These are phyloP conservation scores for Schrankia costaestrigalis DNA, from an alignment of 2,888 invertebrate genomes.

Conservation along the genomic window DNA sequence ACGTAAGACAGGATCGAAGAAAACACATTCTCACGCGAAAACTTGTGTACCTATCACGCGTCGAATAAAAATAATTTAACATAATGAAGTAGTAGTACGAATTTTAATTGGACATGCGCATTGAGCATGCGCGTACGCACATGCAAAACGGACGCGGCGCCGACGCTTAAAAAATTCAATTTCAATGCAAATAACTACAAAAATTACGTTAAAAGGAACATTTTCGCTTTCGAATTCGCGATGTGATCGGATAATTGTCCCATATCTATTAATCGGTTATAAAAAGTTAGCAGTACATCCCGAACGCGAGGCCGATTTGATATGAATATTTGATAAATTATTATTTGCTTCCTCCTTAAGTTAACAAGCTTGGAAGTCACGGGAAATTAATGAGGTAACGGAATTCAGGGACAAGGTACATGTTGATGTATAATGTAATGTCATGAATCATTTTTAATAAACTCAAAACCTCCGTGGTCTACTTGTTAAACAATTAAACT, in stretches of 20 bases:
- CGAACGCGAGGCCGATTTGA: slow-evolving; percentile 33
- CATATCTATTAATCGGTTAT: slow-evolving; percentile 48
- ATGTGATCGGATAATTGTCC: slow-evolving; percentile 61
- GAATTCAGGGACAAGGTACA: too few relatives aligned
- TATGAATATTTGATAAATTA: slow-evolving; percentile 51
- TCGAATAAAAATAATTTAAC: slow-evolving; percentile 33
- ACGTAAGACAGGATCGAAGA: slow-evolving; percentile 16
- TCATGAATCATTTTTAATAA: too few relatives aligned
- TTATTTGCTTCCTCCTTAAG: slow-evolving; percentile 28
- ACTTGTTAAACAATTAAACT: too few relatives aligned
- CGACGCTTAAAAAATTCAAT: slow-evolving; percentile 53
- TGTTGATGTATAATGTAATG: too few relatives aligned
- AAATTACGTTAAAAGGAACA: slow-evolving; percentile 57
- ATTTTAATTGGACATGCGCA: slow-evolving; percentile 65
- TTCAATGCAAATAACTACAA: slow-evolving; percentile 66
- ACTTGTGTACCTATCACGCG: slow-evolving; percentile 26
- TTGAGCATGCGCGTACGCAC: slow-evolving; percentile 69
- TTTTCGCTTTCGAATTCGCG: slow-evolving; percentile 61
- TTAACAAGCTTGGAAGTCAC: slow-evolving; percentile 11
- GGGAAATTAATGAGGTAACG: neutral
- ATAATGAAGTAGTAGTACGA: slow-evolving; percentile 41
- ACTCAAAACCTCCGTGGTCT: too few relatives aligned
- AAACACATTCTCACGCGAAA: slow-evolving; percentile 31
- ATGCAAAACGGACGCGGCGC: slow-evolving; percentile 36
- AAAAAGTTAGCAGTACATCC: slow-evolving; percentile 72